Conservation (phyloP, 2,113 vertebrate species). For the Callionymus lyra region DNA sequence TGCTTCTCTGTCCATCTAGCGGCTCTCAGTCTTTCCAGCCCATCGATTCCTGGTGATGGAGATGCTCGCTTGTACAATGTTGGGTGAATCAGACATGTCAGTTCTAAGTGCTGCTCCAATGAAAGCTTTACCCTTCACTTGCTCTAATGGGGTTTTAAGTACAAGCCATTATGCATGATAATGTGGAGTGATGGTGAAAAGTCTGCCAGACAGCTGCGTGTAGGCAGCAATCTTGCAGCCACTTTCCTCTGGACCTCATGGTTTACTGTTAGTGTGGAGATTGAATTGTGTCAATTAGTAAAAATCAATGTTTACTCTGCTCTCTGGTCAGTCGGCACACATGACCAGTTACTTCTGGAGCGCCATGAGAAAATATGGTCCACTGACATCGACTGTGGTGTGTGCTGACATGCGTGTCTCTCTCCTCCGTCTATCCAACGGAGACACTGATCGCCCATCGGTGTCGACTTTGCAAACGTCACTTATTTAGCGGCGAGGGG, state of each 20-base stretch:
- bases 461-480: constrained; percentile 10
- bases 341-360: constrained; percentile 28
- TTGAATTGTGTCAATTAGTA: constrained; percentile 48
- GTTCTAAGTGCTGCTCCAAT: constrained; percentile 51
- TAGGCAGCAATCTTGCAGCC: constrained; percentile 28
- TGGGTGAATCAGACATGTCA: constrained; percentile 45
- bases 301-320: constrained; percentile 50
- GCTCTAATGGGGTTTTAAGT: constrained; percentile 63
- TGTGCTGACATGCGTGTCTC: constrained; percentile 6
- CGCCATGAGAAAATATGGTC: constrained; percentile 30
- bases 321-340: constrained; percentile 29
- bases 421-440: constrained; percentile 6
- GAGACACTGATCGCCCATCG: background rate
- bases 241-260: constrained; percentile 26
- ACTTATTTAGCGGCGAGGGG: constrained; percentile 38
- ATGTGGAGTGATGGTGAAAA: constrained; percentile 57
- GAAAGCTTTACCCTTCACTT: constrained; percentile 43
- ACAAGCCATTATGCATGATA: constrained; percentile 51
- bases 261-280: constrained; percentile 34
- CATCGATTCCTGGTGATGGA: constrained; percentile 51
- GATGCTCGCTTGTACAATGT: constrained; percentile 23
- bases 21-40: constrained; percentile 19
- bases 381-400: constrained; percentile 1
- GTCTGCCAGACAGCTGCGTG: constrained; percentile 28
- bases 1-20: constrained; percentile 9